A percentile compares a stretch with the other conserved stretches of the same genome.
phyloP scores from a whole-genome alignment of 2,888 invertebrate genomes.

The Calliopum simillimum region DNA sequence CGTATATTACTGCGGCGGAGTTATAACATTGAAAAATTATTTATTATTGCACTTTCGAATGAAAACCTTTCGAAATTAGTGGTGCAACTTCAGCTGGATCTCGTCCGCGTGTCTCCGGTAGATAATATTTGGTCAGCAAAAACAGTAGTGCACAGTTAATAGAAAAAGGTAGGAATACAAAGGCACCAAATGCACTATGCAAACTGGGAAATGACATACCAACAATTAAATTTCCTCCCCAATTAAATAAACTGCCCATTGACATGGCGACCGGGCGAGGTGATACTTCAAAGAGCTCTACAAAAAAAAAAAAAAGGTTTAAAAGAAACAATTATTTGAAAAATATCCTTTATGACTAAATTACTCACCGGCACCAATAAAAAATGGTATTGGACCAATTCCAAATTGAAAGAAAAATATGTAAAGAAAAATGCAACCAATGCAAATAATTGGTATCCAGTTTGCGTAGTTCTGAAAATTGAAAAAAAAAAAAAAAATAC shows the following conservation, averaged over 20 bases:
- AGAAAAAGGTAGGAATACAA: conserved; percentile 81
- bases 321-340: neutral
- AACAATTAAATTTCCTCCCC: conserved; percentile 87
- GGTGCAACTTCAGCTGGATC: conserved; percentile 74
- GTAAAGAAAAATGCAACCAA: conserved; percentile 77
- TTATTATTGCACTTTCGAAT: conserved; percentile 65
- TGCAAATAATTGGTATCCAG: conserved; percentile 81
- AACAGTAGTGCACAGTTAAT: conserved; percentile 59
- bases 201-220: conserved; percentile 81
- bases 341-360: neutral
- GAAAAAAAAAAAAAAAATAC: neutral
- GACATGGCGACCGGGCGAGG: conserved; percentile 87
- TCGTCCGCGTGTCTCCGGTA: conserved; percentile 81
- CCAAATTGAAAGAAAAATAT: conserved; percentile 86
- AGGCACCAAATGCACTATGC: conserved; percentile 74
- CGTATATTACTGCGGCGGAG: too few relatives aligned
- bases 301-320: conserved; percentile 51
- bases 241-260: conserved; percentile 85
- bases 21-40: too few relatives aligned
- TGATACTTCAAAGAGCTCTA: conserved; percentile 85
- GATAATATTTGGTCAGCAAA: conserved; percentile 71
- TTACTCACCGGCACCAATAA: conserved; percentile 78
- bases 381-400: conserved; percentile 87
- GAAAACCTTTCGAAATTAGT: conserved; percentile 74
- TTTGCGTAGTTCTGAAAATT: conserved; percentile 70